These are phyloP conservation scores for Amorpha juglandis DNA, from an alignment of 2,888 invertebrate genomes.

Conservation along the genomic window DNA sequence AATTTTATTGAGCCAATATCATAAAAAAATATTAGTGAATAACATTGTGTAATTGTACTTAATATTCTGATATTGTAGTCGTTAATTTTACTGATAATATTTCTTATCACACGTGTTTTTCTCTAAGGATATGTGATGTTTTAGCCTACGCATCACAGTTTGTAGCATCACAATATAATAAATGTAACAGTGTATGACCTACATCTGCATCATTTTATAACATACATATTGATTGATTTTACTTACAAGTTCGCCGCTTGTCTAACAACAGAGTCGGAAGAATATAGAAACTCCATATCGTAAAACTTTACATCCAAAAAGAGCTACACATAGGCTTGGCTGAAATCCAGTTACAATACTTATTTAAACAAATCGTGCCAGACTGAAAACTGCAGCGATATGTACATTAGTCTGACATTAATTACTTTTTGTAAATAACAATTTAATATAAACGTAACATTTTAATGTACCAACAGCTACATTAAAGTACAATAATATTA, in stretches of 20 bases:
- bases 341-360: slow-evolving; percentile 56
- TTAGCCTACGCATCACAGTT: too few relatives aligned
- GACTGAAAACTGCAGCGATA: background rate
- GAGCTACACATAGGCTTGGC: slow-evolving; percentile 48
- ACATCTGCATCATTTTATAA: background rate
- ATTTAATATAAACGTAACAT: background rate
- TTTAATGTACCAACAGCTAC: background rate
- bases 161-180: background rate
- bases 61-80: too few relatives aligned
- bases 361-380: slow-evolving; percentile 45
- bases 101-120: too few relatives aligned
- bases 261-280: background rate
- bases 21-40: too few relatives aligned
- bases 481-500: too few relatives aligned
- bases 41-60: too few relatives aligned
- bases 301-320: slow-evolving; percentile 34
- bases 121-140: too few relatives aligned
- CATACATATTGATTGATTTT: background rate
- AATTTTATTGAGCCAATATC: too few relatives aligned
- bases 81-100: too few relatives aligned
- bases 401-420: background rate
- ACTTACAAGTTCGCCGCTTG: background rate
- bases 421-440: background rate
- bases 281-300: slow-evolving; percentile 36
- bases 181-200: background rate